Evolutionary conservation across 2,888 invertebrate species (phyloP).

Genomic region (Xestia xanthographa): DNA sequence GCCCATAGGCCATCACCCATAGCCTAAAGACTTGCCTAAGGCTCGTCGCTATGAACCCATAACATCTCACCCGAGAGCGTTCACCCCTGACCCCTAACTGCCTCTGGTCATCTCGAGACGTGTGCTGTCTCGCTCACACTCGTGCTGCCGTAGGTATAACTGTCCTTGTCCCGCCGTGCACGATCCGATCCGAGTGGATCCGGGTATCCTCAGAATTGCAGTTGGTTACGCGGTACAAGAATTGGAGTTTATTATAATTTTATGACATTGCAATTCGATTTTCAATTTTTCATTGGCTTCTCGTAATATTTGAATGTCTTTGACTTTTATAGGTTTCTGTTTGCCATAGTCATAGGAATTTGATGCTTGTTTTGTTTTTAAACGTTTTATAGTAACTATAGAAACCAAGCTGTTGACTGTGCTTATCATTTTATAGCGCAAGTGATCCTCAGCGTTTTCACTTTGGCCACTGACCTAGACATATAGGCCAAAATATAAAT

Average conservation of each 20-base stretch:
- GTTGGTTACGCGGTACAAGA: slow-evolving; percentile 76
- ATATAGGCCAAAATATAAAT: not conserved
- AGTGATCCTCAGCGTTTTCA: not conserved
- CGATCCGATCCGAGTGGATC: slow-evolving; percentile 87
- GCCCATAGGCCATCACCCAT: slow-evolving; percentile 44
- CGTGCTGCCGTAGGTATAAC: slow-evolving; percentile 46
- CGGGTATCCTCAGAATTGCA: slow-evolving; percentile 89
- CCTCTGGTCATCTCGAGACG: slow-evolving; percentile 88
- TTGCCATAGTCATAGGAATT: not conserved
- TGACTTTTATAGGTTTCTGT: not conserved
- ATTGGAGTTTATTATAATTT: slow-evolving; percentile 54
- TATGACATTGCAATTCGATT: not conserved
- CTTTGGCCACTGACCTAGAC: not conserved
- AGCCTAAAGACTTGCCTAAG: slow-evolving; percentile 72
- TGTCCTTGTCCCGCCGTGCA: slow-evolving; percentile 80
- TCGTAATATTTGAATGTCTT: too few relatives aligned
- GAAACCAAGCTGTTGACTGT: too few relatives aligned
- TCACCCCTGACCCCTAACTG: slow-evolving; percentile 89
- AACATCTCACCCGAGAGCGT: slow-evolving; percentile 87
- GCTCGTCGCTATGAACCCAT: slow-evolving; percentile 73
- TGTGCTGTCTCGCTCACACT: slow-evolving; percentile 73
- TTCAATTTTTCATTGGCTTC: not conserved
- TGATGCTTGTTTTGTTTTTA: not conserved
- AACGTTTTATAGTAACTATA: not conserved
- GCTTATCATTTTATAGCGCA: not conserved